Conservation (phyloP, 1,140 invertebrate genomes). For the Ganaspis sp. region DNA sequence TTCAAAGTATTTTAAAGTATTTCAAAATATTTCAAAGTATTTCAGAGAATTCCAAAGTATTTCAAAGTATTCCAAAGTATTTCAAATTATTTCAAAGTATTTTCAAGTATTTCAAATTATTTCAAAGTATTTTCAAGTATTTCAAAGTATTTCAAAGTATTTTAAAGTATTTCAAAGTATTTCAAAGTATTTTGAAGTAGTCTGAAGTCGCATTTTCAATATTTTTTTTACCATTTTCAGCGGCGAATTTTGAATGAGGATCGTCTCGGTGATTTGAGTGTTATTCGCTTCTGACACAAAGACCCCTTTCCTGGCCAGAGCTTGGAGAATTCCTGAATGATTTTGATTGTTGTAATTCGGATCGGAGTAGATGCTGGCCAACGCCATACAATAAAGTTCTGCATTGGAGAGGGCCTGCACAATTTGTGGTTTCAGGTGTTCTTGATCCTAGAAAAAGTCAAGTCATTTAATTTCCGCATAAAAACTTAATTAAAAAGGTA, state of each 20-base stretch:
- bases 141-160: too few species aligned
- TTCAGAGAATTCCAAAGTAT: too few species aligned
- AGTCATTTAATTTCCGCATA: neutral
- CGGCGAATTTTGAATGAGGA: constrained; percentile 96
- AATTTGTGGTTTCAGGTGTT: constrained; percentile 95
- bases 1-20: too few species aligned
- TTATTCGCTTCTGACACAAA: constrained; percentile 90
- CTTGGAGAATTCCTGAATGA: constrained; percentile 95
- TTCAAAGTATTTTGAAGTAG: too few species aligned
- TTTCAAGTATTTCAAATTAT: too few species aligned
- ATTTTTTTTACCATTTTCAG: constrained; percentile 88
- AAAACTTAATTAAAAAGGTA: neutral
- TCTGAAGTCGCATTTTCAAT: too few species aligned
- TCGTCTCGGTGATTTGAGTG: constrained; percentile 94
- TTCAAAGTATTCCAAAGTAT: too few species aligned
- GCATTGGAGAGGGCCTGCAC: constrained; percentile 94
- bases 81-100: too few species aligned
- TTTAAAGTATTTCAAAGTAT: too few species aligned
- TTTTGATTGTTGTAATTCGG: constrained; percentile 96
- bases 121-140: too few species aligned
- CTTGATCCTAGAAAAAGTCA: constrained; percentile 83
- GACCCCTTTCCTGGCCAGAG: constrained; percentile 93
- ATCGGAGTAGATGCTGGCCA: constrained; percentile 97
- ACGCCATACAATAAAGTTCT: constrained; percentile 95
- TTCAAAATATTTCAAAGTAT: too few species aligned